phyloP scores from a whole-genome alignment of 2,888 invertebrate species.

The Erebia epiphron region DNA sequence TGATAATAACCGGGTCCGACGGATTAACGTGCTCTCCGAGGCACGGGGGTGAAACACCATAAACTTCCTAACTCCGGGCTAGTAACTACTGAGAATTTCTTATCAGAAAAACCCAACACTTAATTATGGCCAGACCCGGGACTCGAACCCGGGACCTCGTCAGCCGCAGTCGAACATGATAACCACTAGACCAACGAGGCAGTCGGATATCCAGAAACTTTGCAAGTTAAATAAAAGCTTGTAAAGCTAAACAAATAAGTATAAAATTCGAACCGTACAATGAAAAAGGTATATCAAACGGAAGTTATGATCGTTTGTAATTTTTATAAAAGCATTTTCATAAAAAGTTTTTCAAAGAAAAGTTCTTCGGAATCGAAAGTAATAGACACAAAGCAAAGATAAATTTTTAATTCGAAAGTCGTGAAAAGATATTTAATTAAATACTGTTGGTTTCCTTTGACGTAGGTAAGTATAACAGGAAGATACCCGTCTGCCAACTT shows the following conservation, averaged over 20 bases:
- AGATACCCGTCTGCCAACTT: neutral
- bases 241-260: neutral
- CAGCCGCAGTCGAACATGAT: no score
- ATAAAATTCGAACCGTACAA: neutral
- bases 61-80: no score
- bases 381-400: slow-evolving; percentile 4
- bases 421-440: slow-evolving; percentile 29
- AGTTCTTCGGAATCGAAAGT: slow-evolving; percentile 8
- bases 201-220: no score
- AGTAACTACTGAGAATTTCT: no score
- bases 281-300: neutral
- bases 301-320: neutral
- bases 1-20: no score
- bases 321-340: slow-evolving; percentile 24
- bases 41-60: no score
- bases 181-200: no score
- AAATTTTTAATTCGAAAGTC: slow-evolving; percentile 12
- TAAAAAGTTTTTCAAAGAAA: slow-evolving; percentile 25
- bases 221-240: no score
- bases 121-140: no score
- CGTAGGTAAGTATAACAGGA: neutral
- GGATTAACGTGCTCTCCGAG: no score
- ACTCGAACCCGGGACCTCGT: no score
- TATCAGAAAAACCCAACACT: no score
- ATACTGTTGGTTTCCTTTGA: slow-evolving; percentile 29